phyloP scores from a whole-genome alignment of 2,888 invertebrate species.

The Tryphoninae sp. region DNA sequence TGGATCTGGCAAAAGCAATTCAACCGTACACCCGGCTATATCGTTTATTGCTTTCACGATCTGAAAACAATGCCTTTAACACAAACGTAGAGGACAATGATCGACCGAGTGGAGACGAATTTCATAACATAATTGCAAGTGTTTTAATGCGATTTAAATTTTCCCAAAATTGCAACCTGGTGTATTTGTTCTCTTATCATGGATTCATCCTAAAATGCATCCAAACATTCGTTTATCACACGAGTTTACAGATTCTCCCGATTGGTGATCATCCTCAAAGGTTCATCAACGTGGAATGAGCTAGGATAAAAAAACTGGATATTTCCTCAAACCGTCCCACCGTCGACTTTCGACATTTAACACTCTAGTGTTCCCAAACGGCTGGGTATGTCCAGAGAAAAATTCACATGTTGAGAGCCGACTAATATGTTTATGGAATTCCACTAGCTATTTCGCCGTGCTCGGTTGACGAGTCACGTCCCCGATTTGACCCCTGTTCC shows the following conservation, averaged over 20 bases:
- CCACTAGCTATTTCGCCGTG: constrained; percentile 11
- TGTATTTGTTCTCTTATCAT: neutral
- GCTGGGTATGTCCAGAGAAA: too few species aligned
- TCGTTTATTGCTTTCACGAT: constrained; percentile 73
- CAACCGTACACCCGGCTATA: constrained; percentile 67
- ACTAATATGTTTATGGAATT: constrained; percentile 29
- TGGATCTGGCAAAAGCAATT: constrained; percentile 63
- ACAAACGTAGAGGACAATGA: constrained; percentile 41
- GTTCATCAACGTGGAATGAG: too few species aligned
- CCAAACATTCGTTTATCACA: too few species aligned
- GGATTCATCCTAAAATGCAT: neutral
- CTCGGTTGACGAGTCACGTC: constrained; percentile 13
- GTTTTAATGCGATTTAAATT: constrained; percentile 17
- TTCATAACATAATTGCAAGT: constrained; percentile 48
- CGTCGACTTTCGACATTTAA: too few species aligned
- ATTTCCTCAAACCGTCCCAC: too few species aligned
- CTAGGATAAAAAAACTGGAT: too few species aligned
- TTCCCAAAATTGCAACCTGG: neutral
- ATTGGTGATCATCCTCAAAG: too few species aligned
- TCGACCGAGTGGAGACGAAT: constrained; percentile 29
- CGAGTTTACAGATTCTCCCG: too few species aligned
- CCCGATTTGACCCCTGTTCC: neutral
- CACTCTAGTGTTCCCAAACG: too few species aligned
- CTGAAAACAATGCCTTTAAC: constrained; percentile 70
- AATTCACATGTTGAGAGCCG: neutral